phyloP scores from a whole-genome alignment of 64 coral and sea anemone genomes.

The Montipora foliosa region DNA sequence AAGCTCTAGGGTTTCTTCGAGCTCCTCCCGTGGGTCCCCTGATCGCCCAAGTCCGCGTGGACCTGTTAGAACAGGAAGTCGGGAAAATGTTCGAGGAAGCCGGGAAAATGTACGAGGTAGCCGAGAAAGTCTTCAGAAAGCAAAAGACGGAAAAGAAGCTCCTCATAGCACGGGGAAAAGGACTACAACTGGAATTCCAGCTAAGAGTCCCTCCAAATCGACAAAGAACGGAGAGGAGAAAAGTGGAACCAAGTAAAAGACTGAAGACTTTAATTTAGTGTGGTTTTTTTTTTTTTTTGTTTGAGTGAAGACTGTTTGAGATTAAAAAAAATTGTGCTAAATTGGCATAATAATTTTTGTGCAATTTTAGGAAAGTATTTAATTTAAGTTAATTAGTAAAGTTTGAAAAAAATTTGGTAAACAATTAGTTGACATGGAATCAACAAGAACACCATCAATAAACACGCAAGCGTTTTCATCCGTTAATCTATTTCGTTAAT shows the following conservation, averaged over 20 bases:
- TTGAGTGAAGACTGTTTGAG: not conserved
- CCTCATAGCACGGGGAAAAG: not conserved
- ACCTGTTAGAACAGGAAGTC: conserved; percentile 30
- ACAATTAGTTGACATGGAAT: not conserved
- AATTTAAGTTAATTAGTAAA: not conserved
- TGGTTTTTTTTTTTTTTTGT: not conserved
- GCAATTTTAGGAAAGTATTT: not conserved
- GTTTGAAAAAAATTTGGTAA: not conserved
- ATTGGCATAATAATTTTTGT: not conserved
- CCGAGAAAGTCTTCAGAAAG: conserved; percentile 34
- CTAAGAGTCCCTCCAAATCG: conserved; percentile 12
- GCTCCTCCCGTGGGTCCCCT: conserved; percentile 29
- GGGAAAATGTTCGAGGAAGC: conserved; percentile 42
- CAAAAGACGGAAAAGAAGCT: conserved; percentile 30
- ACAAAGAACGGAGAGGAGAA: conserved; percentile 13
- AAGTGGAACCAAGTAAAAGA: not conserved
- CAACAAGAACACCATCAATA: not conserved
- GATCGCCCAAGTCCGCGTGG: conserved; percentile 9
- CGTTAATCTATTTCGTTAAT: not conserved
- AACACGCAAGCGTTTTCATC: conserved; percentile 5
- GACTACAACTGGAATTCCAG: not conserved
- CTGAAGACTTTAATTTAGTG: not conserved
- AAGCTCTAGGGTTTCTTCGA: conserved; percentile 22
- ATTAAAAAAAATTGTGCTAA: not conserved
- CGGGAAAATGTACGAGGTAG: conserved; percentile 42